Conservation (phyloP, 2,797 vertebrate species). For the Melopsittacus undulatus region DNA sequence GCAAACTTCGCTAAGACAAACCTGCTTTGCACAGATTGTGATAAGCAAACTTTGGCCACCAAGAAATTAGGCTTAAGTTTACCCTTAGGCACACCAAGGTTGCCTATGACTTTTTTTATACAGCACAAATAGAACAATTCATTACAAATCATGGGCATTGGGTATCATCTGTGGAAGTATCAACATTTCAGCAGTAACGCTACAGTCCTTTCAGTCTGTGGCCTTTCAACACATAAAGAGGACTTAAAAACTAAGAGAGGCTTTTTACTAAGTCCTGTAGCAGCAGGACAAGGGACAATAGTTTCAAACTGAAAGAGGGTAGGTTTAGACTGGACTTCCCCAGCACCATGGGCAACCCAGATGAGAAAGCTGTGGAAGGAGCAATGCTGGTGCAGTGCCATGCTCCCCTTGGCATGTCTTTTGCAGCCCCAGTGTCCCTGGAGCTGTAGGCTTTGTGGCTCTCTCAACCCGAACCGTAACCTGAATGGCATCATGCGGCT, state of each 20-base stretch:
- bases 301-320: neutral
- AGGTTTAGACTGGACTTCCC: neutral
- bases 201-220: neutral
- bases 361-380: accelerated
- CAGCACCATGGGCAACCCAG: accelerated
- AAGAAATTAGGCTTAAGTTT: neutral
- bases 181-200: neutral
- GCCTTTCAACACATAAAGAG: neutral
- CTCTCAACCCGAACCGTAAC: neutral
- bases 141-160: accelerated
- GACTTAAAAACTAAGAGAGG: neutral
- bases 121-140: neutral
- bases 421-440: accelerated
- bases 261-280: neutral
- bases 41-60: neutral
- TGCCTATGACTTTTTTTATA: neutral
- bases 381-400: accelerated
- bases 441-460: accelerated
- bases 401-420: accelerated
- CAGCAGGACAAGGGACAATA: neutral
- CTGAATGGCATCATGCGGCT: neutral
- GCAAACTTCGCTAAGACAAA: neutral
- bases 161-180: neutral
- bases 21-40: accelerated
- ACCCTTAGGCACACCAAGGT: neutral